Evolutionary conservation across 92 coral and sea anemone species (phyloP).

Genomic region (Bergia puertoricense): DNA sequence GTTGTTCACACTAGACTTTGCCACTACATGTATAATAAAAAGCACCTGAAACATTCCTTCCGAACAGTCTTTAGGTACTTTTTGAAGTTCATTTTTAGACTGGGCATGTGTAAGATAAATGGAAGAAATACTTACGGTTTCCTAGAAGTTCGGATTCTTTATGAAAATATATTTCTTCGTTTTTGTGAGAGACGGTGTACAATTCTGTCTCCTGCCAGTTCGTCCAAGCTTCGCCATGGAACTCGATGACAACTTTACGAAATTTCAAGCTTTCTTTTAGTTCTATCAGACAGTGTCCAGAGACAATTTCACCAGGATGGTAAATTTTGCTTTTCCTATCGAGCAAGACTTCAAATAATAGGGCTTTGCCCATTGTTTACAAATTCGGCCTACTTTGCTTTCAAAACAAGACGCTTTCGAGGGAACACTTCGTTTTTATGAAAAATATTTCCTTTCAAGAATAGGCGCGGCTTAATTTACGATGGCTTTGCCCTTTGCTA

Average conservation of each 20-base stretch:
- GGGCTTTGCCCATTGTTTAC: constrained; percentile 68
- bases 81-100: not conserved
- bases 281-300: constrained; percentile 74
- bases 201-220: constrained; percentile 79
- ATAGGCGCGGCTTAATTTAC: not conserved
- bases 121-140: constrained; percentile 63
- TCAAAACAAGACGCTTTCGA: constrained; percentile 33
- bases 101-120: too few species aligned
- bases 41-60: not conserved
- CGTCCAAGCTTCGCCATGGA: constrained; percentile 85
- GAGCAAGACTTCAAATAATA: constrained; percentile 51
- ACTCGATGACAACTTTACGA: constrained; percentile 76
- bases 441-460: not conserved
- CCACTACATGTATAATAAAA: too few species aligned
- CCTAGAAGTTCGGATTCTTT: constrained; percentile 75
- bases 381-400: not conserved
- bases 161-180: constrained; percentile 81
- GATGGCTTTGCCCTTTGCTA: not conserved
- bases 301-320: constrained; percentile 81
- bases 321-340: constrained; percentile 63
- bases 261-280: constrained; percentile 71
- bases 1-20: too few species aligned
- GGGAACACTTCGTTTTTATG: not conserved
- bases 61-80: not conserved
- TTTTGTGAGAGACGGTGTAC: constrained; percentile 78